These are phyloP conservation scores for Sinonovacula constricta DNA, from an alignment of 1,140 invertebrate species.

Conservation along the genomic window DNA sequence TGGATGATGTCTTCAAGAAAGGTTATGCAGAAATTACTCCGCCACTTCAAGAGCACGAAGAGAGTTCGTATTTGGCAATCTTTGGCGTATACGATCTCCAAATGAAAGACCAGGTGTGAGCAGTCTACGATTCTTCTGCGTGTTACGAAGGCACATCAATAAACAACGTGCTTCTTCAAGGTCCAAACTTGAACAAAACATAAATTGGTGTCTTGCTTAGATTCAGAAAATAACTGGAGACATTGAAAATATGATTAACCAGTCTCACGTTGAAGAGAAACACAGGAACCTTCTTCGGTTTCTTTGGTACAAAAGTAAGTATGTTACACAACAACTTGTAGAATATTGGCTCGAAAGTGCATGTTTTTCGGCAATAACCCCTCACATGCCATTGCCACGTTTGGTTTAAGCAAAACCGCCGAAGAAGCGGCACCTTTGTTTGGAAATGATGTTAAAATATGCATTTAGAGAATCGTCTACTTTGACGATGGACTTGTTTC, in stretches of 20 bases:
- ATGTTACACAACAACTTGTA: conserved; percentile 33
- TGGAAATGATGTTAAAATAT: no score
- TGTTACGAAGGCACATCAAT: background rate
- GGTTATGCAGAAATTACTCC: conserved; percentile 49
- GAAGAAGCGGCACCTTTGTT: no score
- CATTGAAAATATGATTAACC: no score
- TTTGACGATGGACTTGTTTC: no score
- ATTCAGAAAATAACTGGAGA: no score
- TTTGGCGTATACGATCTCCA: conserved; percentile 40
- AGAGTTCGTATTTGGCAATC: conserved; percentile 52
- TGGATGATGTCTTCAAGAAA: conserved; percentile 44
- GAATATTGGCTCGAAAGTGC: no score
- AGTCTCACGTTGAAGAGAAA: background rate
- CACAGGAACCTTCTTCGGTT: conserved; percentile 37
- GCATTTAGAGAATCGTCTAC: no score
- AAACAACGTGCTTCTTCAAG: background rate
- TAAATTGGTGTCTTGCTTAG: no score
- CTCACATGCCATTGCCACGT: conserved; percentile 26
- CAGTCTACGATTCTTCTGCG: conserved; percentile 33
- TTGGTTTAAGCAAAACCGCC: no score
- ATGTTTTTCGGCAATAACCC: conserved; percentile 41
- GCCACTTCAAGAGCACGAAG: conserved; percentile 11
- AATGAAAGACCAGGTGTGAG: conserved; percentile 26
- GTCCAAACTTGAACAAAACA: background rate
- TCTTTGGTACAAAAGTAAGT: conserved; percentile 36